Percentiles rank a stretch among this genome's conserved stretches.
Conservation (phyloP, 2,113 vertebrate genomes). For the Lophura nycthemera region DNA sequence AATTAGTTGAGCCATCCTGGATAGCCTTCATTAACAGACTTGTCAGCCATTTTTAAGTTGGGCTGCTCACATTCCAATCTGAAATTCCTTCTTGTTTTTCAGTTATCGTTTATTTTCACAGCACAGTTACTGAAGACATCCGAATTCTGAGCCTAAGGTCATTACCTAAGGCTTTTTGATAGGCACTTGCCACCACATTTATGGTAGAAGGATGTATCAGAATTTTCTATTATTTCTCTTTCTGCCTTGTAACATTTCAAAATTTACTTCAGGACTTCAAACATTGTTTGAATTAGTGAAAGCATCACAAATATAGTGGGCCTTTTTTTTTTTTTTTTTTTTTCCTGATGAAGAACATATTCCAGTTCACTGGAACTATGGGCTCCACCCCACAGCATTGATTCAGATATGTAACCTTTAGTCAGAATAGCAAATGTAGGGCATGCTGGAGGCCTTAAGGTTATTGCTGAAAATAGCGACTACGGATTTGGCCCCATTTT, state of each 20-base stretch:
- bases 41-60: neutral
- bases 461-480: neutral
- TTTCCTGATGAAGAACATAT: neutral
- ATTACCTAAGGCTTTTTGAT: neutral
- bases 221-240: neutral
- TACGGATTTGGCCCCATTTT: conserved; percentile 5
- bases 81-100: neutral
- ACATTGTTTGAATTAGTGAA: neutral
- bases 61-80: neutral
- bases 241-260: neutral
- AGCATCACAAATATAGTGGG: neutral
- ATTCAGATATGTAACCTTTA: neutral
- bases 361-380: neutral
- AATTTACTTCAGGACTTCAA: neutral
- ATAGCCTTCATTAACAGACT: neutral
- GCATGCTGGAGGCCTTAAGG: neutral
- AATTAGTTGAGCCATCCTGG: neutral
- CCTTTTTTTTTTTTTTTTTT: neutral
- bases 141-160: neutral
- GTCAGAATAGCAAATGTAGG: neutral
- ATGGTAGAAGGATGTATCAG: rapidly evolving
- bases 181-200: neutral
- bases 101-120: neutral
- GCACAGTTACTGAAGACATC: neutral
- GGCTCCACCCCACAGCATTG: neutral